Conservation (phyloP, 2,797 vertebrate genomes). For the Darevskia nairensis region DNA sequence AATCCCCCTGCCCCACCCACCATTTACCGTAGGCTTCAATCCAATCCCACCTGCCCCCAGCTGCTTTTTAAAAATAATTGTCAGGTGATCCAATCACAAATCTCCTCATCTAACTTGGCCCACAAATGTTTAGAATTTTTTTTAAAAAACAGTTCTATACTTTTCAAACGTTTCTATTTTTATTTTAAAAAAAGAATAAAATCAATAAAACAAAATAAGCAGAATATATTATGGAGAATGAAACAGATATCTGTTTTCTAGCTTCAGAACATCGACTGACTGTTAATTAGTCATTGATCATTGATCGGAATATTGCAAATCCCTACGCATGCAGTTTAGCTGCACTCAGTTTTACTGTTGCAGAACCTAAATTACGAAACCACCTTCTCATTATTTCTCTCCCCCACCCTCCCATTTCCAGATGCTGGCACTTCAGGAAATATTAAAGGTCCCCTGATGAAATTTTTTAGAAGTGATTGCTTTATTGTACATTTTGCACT, state of each 20-base stretch:
- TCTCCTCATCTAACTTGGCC: background rate
- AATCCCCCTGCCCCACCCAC: no score
- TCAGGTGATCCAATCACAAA: background rate
- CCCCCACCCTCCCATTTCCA: conserved; percentile 40
- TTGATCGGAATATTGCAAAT: background rate
- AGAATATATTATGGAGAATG: background rate
- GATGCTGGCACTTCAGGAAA: conserved; percentile 57
- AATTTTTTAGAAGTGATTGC: conserved; percentile 58
- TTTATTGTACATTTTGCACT: conserved; percentile 48
- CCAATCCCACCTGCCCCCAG: no score
- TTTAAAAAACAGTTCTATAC: background rate
- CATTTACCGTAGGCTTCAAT: no score
- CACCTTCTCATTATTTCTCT: background rate
- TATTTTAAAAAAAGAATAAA: background rate
- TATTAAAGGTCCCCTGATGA: conserved; percentile 53
- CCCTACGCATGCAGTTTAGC: background rate
- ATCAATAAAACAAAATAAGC: background rate
- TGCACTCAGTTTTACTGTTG: conserved; percentile 38
- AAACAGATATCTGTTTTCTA: background rate
- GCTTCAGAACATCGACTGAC: background rate
- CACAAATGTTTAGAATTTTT: background rate
- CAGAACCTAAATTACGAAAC: conserved; percentile 31
- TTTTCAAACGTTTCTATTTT: background rate
- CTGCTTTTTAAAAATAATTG: background rate
- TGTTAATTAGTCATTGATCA: background rate